Percentiles rank a stretch among this genome's conserved stretches.
phyloP scores from a whole-genome alignment of 2,113 vertebrate genomes.

The Tylochromis polylepis region DNA sequence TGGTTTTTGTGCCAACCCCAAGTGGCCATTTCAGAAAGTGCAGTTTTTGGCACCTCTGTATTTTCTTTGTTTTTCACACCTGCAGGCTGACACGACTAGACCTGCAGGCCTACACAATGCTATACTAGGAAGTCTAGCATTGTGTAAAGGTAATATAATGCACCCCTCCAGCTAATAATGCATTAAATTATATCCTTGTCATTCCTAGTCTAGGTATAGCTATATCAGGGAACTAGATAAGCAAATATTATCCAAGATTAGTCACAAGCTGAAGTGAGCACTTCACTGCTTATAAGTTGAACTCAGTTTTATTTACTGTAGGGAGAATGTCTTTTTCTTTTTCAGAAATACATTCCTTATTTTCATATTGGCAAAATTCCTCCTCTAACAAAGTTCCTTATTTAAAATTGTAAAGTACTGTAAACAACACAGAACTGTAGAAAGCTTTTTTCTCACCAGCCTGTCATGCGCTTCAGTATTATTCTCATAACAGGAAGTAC shows the following conservation, averaged over 20 bases:
- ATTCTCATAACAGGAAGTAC: slow-evolving; percentile 65
- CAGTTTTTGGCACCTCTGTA: neutral
- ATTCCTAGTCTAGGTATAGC: neutral
- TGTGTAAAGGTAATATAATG: neutral
- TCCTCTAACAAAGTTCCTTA: neutral
- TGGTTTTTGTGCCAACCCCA: neutral
- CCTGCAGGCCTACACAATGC: neutral
- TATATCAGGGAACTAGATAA: neutral
- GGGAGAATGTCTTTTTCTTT: neutral
- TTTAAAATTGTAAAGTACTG: neutral
- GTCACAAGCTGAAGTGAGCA: neutral
- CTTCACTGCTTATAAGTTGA: neutral
- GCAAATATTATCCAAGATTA: neutral
- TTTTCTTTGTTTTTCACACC: neutral
- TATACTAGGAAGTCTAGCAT: neutral
- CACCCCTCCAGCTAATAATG: neutral
- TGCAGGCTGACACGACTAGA: neutral
- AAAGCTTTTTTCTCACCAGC: neutral
- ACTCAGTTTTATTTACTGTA: neutral
- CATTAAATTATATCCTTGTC: neutral
- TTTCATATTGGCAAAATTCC: neutral
- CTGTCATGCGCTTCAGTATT: neutral
- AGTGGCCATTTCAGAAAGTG: neutral
- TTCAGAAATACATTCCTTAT: neutral
- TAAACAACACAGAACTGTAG: neutral